phyloP scores from a whole-genome alignment of 1,140 invertebrate species.

The Brachionus plicatilis region DNA sequence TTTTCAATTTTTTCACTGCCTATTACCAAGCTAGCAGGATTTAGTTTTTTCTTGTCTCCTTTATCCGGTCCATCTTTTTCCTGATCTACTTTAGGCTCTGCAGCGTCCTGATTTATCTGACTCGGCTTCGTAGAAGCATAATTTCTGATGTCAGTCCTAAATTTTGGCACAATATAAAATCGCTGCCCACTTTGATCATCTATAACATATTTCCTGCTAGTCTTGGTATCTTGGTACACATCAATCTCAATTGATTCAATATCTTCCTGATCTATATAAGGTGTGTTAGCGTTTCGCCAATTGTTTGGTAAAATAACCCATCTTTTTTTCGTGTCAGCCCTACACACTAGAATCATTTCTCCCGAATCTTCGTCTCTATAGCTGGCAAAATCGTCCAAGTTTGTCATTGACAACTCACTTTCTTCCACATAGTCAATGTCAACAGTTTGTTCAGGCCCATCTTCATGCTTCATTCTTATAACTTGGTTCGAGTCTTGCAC shows the following conservation, averaged over 20 bases:
- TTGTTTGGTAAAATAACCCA: slow-evolving; percentile 18
- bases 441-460: background rate
- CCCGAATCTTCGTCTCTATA: background rate
- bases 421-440: background rate
- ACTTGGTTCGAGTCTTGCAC: slow-evolving; percentile 23
- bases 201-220: slow-evolving; percentile 16
- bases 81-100: background rate
- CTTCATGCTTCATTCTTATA: background rate
- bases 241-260: background rate
- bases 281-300: slow-evolving; percentile 11
- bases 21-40: background rate
- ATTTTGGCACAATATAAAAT: slow-evolving; percentile 2
- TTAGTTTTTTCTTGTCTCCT: background rate
- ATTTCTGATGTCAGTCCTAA: slow-evolving; percentile 1
- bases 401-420: background rate
- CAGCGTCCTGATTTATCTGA: background rate
- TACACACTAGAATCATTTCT: background rate
- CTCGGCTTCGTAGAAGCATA: background rate
- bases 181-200: background rate
- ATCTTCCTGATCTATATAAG: slow-evolving; percentile 17
- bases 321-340: background rate
- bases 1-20: slow-evolving; percentile 8
- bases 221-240: background rate
- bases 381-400: background rate
- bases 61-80: background rate